These are phyloP conservation scores for Bruchidius siliquastri DNA, from an alignment of 2,888 invertebrate species.

Conservation along the genomic window DNA sequence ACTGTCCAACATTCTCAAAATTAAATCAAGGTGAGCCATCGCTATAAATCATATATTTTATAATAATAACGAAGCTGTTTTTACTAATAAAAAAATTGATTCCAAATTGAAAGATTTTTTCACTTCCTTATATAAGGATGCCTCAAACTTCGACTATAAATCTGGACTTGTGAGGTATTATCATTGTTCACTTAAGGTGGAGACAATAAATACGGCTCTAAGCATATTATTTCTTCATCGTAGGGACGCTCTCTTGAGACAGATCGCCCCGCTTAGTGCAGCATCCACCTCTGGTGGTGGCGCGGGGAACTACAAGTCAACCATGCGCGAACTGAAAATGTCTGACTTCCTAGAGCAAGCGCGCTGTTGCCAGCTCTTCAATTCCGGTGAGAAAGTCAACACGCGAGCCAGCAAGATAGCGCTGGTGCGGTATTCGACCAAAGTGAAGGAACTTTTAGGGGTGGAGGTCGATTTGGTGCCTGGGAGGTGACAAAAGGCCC, in stretches of 20 bases:
- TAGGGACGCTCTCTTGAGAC: slow-evolving; percentile 69
- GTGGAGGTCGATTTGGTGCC: slow-evolving; percentile 70
- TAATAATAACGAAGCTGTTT: too few species aligned
- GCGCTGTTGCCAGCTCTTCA: slow-evolving; percentile 72
- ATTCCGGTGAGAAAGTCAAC: slow-evolving; percentile 75
- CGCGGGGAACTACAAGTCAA: slow-evolving; percentile 31
- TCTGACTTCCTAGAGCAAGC: slow-evolving; percentile 77
- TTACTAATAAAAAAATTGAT: too few species aligned
- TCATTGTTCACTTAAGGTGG: too few species aligned
- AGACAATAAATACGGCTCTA: too few species aligned
- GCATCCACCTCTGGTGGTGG: slow-evolving; percentile 37
- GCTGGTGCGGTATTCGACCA: slow-evolving; percentile 79
- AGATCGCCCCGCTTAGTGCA: slow-evolving; percentile 59
- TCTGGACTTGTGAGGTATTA: too few species aligned
- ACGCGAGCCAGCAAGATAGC: slow-evolving; percentile 76
- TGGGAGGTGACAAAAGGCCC: slow-evolving; percentile 48
- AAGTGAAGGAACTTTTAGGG: slow-evolving; percentile 74
- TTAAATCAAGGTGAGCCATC: slow-evolving; percentile 57
- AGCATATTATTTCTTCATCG: background rate
- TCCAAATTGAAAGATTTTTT: too few species aligned
- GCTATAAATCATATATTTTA: too few species aligned
- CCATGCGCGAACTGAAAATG: slow-evolving; percentile 68
- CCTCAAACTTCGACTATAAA: too few species aligned
- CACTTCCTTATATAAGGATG: too few species aligned
- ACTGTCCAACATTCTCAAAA: slow-evolving; percentile 68